Base-by-base conservation (phyloP, 2,888 invertebrate genomes). In the Terebella lapidaria region DNA sequence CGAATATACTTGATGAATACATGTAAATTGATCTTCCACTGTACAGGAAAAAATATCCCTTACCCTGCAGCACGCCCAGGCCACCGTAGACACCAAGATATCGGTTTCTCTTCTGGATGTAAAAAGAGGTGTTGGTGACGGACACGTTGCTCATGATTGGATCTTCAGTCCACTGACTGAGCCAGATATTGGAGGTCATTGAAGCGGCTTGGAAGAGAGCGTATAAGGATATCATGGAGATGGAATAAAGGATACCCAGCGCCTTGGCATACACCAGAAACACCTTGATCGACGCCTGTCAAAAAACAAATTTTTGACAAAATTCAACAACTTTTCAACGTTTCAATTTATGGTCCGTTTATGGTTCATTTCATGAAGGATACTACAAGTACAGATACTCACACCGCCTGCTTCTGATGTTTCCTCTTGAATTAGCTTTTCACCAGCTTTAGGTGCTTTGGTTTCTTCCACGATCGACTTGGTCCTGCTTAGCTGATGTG, bases 261-360 rank as follows among this genome's bases (percentile, higher is more conserved):
- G 95, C 93, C 80, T 86, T 86, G 68, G 94, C 84, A 79, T 96
- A 97, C 79, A 92, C 89, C 71, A 89, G 86, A 82, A 95, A 95
- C 0, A 96, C 94, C 62, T 84, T 83, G 85, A 89, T 87, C 81
- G 92, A 91, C 1, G 96, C 92, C 81, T 82, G 67, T 5, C 42
- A 35, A n/a, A 35, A 35, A n/a, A n/a, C n/a, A n/a, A n/a, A n/a
- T n/a, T n/a, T n/a, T n/a, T n/a, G n/a, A n/a, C n/a, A n/a, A n/a
- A n/a, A n/a, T n/a, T n/a, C n/a, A n/a, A n/a, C n/a, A n/a, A n/a
- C n/a, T n/a, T n/a, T n/a, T n/a, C n/a, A n/a, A n/a, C n/a, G n/a
- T n/a, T n/a, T n/a, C n/a, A n/a, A n/a, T n/a, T n/a, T n/a, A n/a
- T n/a, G n/a, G n/a, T n/a, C n/a, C n/a, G n/a, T n/a, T n/a, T n/a